These are phyloP conservation scores for Sclerurus mexicanus DNA, from an alignment of 2,113 vertebrate genomes.

Conservation along the genomic window DNA sequence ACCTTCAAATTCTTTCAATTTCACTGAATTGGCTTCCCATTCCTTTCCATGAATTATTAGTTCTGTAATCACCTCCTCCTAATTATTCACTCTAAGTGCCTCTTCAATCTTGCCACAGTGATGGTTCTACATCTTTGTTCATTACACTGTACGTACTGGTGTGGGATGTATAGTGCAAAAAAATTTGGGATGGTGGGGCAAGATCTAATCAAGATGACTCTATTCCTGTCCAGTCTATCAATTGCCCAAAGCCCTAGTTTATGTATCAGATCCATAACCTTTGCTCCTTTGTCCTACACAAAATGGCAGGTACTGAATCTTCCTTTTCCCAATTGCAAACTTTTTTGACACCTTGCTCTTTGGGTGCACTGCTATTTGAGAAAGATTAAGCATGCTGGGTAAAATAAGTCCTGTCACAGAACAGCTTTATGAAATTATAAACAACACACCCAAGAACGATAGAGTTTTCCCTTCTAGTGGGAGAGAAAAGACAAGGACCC, in stretches of 20 bases:
- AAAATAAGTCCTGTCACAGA: conserved; percentile 86
- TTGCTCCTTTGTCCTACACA: conserved; percentile 50
- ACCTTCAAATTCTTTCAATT: conserved; percentile 62
- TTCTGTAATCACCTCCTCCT: conserved; percentile 66
- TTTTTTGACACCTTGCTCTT: conserved; percentile 51
- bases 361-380: conserved; percentile 74
- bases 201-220: background rate
- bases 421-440: conserved; percentile 91
- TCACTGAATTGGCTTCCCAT: conserved; percentile 54
- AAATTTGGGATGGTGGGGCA: background rate
- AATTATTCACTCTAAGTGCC: conserved; percentile 72
- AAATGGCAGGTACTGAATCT: conserved; percentile 45
- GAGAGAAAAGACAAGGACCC: conserved; percentile 66
- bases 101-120: conserved; percentile 49
- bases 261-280: conserved; percentile 38
- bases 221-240: background rate
- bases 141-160: conserved; percentile 40
- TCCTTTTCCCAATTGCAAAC: background rate
- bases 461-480: conserved; percentile 76
- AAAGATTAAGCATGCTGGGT: conserved; percentile 77
- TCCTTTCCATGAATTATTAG: conserved; percentile 65
- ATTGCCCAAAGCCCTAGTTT: conserved; percentile 70
- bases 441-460: conserved; percentile 78
- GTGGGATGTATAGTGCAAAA: background rate
- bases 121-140: conserved; percentile 53